Base-by-base conservation (phyloP, 2,888 invertebrate species). In the Coleophora deauratella region DNA sequence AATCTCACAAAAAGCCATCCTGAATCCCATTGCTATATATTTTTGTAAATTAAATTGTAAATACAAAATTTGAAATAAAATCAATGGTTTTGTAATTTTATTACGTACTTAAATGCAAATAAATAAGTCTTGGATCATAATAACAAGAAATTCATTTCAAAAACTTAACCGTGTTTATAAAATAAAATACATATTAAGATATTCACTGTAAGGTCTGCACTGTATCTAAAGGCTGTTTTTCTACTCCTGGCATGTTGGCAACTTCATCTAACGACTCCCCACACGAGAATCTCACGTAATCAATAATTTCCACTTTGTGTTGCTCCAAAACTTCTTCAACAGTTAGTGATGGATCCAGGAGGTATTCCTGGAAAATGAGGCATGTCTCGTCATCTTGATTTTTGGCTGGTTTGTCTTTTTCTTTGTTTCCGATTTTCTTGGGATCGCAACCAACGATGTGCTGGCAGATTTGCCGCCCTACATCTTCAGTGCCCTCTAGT, bases 371-470 rank as follows among this genome's bases (percentile, higher is more conserved):
- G 71, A 90, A 91, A 44, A 97, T 90, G 47, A 98, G 87, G 57
- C 91, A 90, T 0, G 87, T 88, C 81, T 97, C 97, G 35, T 95
- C 92, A 55, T 95, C 93, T 36, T 88, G 67, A 54, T 91, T 88
- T 49, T 86, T 77, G 0, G 82, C 70, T 7, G 91, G 91, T 52
- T 89, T 73, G 61, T 94, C 93, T 37, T 70, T 75, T 11, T 81
- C 80, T 48, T 87, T 84, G 50, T 88, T 72, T 0, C 95, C 96
- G 45, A 96, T 88, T 78, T 91, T 93, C 31, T 62, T 70, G 0
- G 96, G 96, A 56, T 93, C 92, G 89, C 95, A 91, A 27, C 96
- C 97, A 14, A 98, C 95, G 57, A 98, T 91, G 64, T 98, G 98
- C 68, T 98, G 97, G 66, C 97, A 96, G 7, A 98, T 71, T 59